Base-by-base conservation (phyloP, 2,888 invertebrate species). In the Protodeltote pygarga region DNA sequence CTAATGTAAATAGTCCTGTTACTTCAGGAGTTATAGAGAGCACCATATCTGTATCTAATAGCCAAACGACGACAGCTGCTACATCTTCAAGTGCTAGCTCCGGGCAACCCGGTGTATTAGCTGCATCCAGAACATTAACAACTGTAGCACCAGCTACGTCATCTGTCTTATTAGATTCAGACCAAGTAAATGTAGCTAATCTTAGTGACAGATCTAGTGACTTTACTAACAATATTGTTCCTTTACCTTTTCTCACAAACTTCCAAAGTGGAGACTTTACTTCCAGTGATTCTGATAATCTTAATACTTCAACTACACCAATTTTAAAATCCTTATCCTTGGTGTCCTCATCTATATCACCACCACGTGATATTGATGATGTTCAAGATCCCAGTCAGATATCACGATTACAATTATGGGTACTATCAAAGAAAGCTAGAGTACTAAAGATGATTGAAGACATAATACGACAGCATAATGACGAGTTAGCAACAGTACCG, bases 361-460 rank as follows among this genome's bases (percentile, higher is more conserved):
- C 62, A 34, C 58, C 63, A 52, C 71, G 63, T 64, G 68, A 77
- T 58, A 72, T 66, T 59, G 64, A 71, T 60, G 60, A 73, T 25
- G 57, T 80, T 34, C 75, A 78, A 52, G 77, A 87, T 57, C 81
- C 82, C 27, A 81, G 64, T 71, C 79, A 83, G 54, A 61, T 91
- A 57, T 85, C 91, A 24, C 84, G 82, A 24, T 57, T 87, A 34
- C 88, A 92, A 59, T 66, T 92, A 58, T 89, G 86, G 89, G 77
- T 92, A 59, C 73, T 92, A 51, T 89, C 92, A n/a, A 89, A 87
- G 73, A 89, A 91, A 79, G 92, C 92, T 50, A 82, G 81, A 55
- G 87, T 92, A 52, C 80, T 92, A 49, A 83, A 90, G 76, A 90
- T 92, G 86, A 92, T 92, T 41, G 92, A 92, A 83, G 87, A 92